Percentiles rank a stretch among this genome's conserved stretches.
phyloP scores from a whole-genome alignment of 2,888 invertebrate genomes.

The Morinoia aosen region DNA sequence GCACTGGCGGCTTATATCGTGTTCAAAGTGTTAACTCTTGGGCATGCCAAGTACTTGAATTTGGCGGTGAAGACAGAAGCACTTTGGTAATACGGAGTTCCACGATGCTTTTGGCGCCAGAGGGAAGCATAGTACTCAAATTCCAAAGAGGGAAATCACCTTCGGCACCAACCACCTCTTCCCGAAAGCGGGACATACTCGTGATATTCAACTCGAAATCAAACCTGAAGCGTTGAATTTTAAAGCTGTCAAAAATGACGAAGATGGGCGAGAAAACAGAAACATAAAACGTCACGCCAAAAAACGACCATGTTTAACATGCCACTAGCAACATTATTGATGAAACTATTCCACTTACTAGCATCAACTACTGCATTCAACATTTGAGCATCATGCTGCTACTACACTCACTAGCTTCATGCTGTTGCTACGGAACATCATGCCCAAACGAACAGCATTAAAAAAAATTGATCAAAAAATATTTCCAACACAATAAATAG shows the following conservation, averaged over 20 bases:
- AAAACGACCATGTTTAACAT: neutral
- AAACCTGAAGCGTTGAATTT: too few species aligned
- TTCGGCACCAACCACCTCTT: too few species aligned
- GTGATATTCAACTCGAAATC: too few species aligned
- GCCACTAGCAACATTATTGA: neutral
- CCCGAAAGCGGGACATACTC: too few species aligned
- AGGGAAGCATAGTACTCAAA: too few species aligned
- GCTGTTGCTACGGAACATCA: neutral
- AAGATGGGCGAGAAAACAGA: neutral
- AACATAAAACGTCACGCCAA: neutral
- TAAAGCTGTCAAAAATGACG: neutral
- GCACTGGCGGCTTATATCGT: too few species aligned
- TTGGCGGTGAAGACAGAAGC: too few species aligned
- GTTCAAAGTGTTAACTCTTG: too few species aligned
- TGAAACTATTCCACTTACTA: neutral
- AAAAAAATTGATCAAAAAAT: neutral
- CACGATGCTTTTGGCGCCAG: too few species aligned
- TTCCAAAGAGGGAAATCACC: too few species aligned
- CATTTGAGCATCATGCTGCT: neutral
- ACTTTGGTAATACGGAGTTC: too few species aligned
- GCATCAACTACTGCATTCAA: neutral
- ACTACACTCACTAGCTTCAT: neutral
- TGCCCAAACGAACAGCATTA: neutral
- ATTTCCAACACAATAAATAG: neutral
- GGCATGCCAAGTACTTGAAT: too few species aligned